Percentiles rank a stretch among this genome's conserved stretches.
Conservation (phyloP, 2,888 invertebrate species). For the Agriopis leucophaearia region DNA sequence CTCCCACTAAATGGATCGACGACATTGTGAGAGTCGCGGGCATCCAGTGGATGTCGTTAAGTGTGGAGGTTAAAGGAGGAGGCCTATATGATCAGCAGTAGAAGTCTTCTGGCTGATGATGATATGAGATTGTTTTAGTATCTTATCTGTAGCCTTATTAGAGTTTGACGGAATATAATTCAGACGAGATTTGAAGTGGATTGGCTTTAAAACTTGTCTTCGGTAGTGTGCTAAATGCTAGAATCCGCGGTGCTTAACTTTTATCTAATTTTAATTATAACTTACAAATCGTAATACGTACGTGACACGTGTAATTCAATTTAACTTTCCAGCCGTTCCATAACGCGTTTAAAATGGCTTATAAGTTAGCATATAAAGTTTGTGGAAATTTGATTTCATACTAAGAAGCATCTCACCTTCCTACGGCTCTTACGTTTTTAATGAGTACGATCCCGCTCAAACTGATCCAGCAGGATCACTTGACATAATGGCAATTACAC, state of each 20-base stretch:
- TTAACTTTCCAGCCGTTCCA: background rate
- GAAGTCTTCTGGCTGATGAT: too few species aligned
- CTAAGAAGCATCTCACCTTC: constrained; percentile 1
- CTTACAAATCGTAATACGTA: background rate
- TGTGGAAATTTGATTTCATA: constrained; percentile 3
- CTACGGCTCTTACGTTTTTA: too few species aligned
- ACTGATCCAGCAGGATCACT: too few species aligned
- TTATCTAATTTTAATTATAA: background rate
- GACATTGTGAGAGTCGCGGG: too few species aligned
- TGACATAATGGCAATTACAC: background rate
- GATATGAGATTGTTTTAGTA: background rate
- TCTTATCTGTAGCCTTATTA: constrained; percentile 13
- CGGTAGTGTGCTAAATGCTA: constrained; percentile 16
- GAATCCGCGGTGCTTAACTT: background rate
- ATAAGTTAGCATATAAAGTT: background rate
- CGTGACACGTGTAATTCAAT: background rate
- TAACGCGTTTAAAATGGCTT: background rate
- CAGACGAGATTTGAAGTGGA: background rate
- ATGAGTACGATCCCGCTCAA: too few species aligned
- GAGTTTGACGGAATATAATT: constrained; percentile 3
- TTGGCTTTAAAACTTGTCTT: constrained; percentile 1
- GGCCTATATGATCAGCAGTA: too few species aligned
- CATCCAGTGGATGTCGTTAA: too few species aligned
- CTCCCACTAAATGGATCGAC: too few species aligned
- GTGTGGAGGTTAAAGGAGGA: too few species aligned